These are phyloP conservation scores for Malurus splendens DNA, from an alignment of 2,797 vertebrate genomes.

Conservation along the genomic window DNA sequence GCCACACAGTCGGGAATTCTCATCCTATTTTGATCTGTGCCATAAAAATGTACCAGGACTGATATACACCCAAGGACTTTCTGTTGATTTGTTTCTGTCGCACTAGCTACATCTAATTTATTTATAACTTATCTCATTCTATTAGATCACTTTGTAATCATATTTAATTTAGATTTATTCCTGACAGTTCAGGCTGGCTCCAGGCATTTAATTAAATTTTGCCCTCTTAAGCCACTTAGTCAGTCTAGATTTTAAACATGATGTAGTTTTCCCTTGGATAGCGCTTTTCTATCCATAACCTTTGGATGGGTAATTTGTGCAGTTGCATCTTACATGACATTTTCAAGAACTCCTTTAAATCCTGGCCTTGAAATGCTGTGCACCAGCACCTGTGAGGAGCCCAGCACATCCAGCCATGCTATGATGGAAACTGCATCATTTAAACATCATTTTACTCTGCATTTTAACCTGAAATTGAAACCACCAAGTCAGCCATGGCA, in stretches of 20 bases:
- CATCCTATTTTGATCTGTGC: conserved; percentile 45
- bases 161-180: conserved; percentile 72
- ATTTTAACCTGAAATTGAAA: not conserved
- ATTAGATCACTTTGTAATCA: conserved; percentile 63
- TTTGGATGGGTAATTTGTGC: conserved; percentile 21
- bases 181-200: conserved; percentile 43
- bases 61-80: conserved; percentile 47
- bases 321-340: not conserved
- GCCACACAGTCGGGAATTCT: conserved; percentile 21
- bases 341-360: conserved; percentile 1
- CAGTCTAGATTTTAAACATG: conserved; percentile 54
- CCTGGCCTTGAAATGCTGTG: not conserved
- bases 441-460: accelerated
- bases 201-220: conserved; percentile 67
- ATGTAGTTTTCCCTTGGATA: conserved; percentile 36
- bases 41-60: conserved; percentile 37
- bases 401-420: not conserved
- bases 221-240: conserved; percentile 59
- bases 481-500: accelerated
- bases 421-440: accelerated
- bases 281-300: conserved; percentile 16
- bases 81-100: conserved; percentile 42
- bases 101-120: conserved; percentile 38
- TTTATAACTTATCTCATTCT: conserved; percentile 63
- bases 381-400: not conserved